phyloP scores from a whole-genome alignment of 23 tunicate genomes.

The Trididemnum clinides region DNA sequence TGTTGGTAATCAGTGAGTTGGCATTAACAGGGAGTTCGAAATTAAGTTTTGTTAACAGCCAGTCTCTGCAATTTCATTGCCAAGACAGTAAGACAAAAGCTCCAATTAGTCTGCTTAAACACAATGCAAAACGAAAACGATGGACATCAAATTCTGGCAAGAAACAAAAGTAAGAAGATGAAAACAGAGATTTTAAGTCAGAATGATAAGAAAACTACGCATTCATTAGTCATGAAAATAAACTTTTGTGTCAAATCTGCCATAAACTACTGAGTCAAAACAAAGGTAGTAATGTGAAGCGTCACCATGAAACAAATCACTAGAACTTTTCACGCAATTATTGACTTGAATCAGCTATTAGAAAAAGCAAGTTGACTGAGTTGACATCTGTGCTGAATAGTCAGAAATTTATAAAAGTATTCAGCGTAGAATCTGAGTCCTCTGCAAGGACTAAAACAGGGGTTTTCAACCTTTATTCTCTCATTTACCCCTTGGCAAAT shows the following conservation, averaged over 20 bases:
- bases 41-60: no score
- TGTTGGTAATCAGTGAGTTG: no score
- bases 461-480: no score
- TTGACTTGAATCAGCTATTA: not conserved
- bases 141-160: no score
- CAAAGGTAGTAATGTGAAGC: slow-evolving; percentile 15
- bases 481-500: no score
- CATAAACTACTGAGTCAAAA: not conserved
- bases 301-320: slow-evolving; percentile 7
- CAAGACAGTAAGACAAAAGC: no score
- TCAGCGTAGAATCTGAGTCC: not conserved
- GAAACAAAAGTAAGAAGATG: not conserved
- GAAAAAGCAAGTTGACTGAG: not conserved
- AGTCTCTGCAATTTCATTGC: no score
- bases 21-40: no score
- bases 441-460: no score
- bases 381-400: not conserved
- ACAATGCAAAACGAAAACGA: no score
- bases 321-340: not conserved
- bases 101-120: no score
- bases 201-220: not conserved
- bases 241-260: not conserved
- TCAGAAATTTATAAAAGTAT: not conserved
- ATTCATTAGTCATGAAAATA: not conserved
- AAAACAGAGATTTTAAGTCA: slow-evolving; percentile 1